Evolutionary conservation across 2,888 invertebrate genomes (phyloP).

Genomic region (Drosophila acutilabella): DNA sequence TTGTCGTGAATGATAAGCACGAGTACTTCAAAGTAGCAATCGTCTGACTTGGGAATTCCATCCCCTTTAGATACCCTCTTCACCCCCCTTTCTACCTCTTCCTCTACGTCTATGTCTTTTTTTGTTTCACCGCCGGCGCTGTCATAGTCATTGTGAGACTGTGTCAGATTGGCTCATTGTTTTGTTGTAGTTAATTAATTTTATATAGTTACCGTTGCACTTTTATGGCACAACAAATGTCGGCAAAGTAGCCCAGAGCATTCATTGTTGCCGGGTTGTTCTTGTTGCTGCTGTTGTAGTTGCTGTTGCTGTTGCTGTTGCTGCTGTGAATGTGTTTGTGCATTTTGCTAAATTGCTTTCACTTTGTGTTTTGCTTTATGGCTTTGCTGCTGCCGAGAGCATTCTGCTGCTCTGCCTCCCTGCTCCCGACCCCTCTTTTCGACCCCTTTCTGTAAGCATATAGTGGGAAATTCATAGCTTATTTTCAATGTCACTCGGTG

Average conservation of each 20-base stretch:
- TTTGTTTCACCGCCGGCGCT: conserved; percentile 4
- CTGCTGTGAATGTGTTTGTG: conserved; percentile 39
- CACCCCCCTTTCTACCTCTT: neutral
- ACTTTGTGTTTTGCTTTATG: conserved; percentile 42
- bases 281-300: conserved; percentile 8
- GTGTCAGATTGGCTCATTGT: conserved; percentile 59
- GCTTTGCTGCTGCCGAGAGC: conserved; percentile 12
- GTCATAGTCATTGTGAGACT: conserved; percentile 32
- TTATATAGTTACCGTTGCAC: conserved; percentile 68
- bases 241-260: conserved; percentile 31
- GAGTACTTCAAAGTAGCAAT: conserved; percentile 51
- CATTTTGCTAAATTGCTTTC: conserved; percentile 46
- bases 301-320: conserved; percentile 2
- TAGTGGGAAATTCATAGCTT: conserved; percentile 12
- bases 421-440: neutral
- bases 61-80: neutral
- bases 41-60: conserved; percentile 11
- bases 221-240: conserved; percentile 61
- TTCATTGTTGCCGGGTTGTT: conserved; percentile 21
- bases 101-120: neutral
- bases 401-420: neutral
- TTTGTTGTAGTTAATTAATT: conserved; percentile 74
- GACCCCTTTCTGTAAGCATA: neutral
- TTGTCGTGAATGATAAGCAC: conserved; percentile 64
- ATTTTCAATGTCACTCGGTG: conserved; percentile 19